Conservation (phyloP, 2,797 vertebrate genomes). For the Thripadectes ignobilis region DNA sequence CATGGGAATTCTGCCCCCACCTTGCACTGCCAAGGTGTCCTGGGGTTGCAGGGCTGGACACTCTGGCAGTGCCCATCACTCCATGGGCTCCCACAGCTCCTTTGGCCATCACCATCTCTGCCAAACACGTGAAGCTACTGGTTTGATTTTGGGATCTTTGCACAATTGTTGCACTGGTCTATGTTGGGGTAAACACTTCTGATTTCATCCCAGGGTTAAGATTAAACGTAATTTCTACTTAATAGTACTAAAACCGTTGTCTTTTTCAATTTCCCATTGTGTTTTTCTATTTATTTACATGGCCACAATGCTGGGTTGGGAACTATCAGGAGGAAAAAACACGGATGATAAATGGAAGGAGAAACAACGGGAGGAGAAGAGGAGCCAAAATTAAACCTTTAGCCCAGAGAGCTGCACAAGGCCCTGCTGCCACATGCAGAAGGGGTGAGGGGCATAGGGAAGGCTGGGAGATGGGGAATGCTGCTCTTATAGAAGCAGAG, state of each 20-base stretch:
- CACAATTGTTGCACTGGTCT: not conserved
- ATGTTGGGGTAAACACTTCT: not conserved
- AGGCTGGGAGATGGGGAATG: not conserved
- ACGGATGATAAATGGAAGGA: not conserved
- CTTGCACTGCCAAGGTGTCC: fast-evolving
- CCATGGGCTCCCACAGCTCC: not conserved
- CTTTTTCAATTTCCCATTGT: not conserved
- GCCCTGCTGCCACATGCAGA: not conserved
- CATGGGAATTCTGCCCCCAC: not conserved
- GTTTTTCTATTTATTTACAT: not conserved
- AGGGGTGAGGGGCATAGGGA: too few species aligned
- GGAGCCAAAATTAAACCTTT: not conserved
- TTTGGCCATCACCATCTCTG: not conserved
- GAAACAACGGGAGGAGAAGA: not conserved
- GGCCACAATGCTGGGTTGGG: not conserved
- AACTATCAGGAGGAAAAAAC: not conserved
- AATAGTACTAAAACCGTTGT: not conserved
- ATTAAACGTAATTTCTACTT: not conserved
- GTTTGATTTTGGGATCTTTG: not conserved
- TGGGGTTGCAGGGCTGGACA: not conserved
- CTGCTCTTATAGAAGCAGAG: not conserved
- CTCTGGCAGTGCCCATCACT: not conserved
- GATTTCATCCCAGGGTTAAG: not conserved
- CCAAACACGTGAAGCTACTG: not conserved
- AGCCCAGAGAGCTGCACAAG: not conserved